Evolutionary conservation across 2,113 vertebrate species (phyloP), one percentile per base, ranked within the genome.

Genomic region (Tupaia chinensis): DNA sequence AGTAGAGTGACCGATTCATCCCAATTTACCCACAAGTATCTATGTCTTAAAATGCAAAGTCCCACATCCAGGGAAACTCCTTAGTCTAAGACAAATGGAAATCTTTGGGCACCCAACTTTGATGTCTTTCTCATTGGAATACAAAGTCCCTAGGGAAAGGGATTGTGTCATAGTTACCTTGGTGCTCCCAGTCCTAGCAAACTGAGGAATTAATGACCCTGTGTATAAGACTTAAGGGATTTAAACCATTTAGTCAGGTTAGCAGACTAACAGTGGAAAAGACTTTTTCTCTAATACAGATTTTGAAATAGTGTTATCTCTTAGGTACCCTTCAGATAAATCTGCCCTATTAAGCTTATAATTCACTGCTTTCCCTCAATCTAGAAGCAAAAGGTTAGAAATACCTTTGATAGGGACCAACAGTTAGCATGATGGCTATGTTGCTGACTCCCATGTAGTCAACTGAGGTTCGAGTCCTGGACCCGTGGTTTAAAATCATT

Each of bases 381-480:
- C 29, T 86, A 72, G 34, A 74, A 93, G 23, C 69, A 80, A 72
- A 96, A 88, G 7, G 8, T 76, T 97, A 54, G 82, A 92, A 68
- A 74, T 56, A 82, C 17, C 61, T 87, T 89, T 80, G 44, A 44
- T 44, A 44, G 44, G 3, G 44, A 44, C 44, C 44, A 44, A 3
- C 44, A 44, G 44, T 44, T 44, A 5, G 44, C 44, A 5, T 44
- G 5, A 44, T 44, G 44, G 44, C 44, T 44, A 44, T 44, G 44
- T 44, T 44, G 44, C 44, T 44, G 44, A 44, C 44, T 44, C 44
- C 44, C 44, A 44, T 44, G 44, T 44, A 44, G 44, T 44, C 44
- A 5, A 44, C 44, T 44, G 44, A 3, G 44, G 44, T 44, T 44
- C 44, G 5, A 44, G 44, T 44, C 44, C 44, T 44, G 44, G 44